Conservation (phyloP, 35 echinoderm and acorn worm genomes). For the Ptychodera flava region DNA sequence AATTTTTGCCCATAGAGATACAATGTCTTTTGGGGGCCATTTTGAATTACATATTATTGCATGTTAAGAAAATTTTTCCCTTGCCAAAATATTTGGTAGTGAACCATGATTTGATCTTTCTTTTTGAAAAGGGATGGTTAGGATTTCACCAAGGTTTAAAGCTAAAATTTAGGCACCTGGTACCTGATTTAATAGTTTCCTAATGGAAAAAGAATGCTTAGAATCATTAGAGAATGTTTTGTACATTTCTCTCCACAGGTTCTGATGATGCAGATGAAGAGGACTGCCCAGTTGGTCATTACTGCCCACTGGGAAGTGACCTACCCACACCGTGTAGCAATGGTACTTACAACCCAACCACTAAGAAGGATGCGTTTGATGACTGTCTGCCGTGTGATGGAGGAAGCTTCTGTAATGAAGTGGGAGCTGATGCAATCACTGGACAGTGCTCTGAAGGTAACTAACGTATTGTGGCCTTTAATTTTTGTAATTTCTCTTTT, state of each 20-base stretch:
- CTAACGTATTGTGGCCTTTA: background rate
- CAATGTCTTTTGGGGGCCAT: too few species aligned
- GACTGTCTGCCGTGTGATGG: constrained; percentile 78
- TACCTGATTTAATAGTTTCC: too few species aligned
- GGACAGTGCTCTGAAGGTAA: constrained; percentile 58
- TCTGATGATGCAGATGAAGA: constrained; percentile 54
- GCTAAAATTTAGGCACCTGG: too few species aligned
- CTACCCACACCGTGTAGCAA: constrained; percentile 75
- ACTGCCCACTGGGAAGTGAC: constrained; percentile 59
- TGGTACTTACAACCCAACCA: constrained; percentile 80
- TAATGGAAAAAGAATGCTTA: too few species aligned
- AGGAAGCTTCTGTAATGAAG: constrained; percentile 91
- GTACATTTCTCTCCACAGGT: constrained; percentile 26
- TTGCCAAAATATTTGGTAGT: too few species aligned
- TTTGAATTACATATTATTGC: too few species aligned
- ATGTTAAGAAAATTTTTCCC: too few species aligned
- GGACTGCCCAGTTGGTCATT: constrained; percentile 76
- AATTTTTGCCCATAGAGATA: too few species aligned
- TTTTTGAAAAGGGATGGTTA: too few species aligned
- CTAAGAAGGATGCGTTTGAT: constrained; percentile 57
- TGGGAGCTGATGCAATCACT: constrained; percentile 40
- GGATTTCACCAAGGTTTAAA: too few species aligned
- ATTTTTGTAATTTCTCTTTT: background rate
- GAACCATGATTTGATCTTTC: too few species aligned
- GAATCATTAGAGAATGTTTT: too few species aligned